Conservation (phyloP, 2,888 invertebrate species). For the Phorcus lineatus region DNA sequence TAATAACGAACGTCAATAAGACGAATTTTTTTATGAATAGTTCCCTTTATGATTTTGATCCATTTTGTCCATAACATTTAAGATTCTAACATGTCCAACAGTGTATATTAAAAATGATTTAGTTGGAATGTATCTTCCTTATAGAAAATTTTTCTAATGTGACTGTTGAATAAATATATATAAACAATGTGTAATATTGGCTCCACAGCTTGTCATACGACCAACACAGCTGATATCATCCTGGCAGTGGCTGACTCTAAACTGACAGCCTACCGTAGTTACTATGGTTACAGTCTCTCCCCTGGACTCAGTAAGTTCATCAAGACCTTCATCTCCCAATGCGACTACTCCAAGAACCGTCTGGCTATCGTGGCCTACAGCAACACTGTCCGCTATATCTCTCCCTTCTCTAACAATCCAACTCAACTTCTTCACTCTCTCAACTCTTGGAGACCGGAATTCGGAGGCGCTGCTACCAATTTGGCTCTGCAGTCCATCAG, state of each 20-base stretch:
- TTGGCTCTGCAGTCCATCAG: not conserved
- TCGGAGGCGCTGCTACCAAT: not conserved
- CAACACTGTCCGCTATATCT: not conserved
- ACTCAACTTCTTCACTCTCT: not conserved
- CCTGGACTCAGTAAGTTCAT: not conserved
- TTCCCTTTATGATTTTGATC: too few species aligned
- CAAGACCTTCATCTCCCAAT: not conserved
- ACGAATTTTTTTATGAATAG: too few species aligned
- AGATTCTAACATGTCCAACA: too few species aligned
- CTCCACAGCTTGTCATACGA: not conserved
- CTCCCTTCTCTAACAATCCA: not conserved
- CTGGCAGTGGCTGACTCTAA: not conserved
- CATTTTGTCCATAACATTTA: too few species aligned
- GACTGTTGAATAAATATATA: too few species aligned
- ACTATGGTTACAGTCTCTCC: not conserved
- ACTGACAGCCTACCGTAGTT: not conserved
- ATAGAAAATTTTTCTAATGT: too few species aligned
- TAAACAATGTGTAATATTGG: too few species aligned
- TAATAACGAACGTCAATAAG: too few species aligned
- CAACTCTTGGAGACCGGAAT: not conserved
- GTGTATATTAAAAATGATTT: too few species aligned
- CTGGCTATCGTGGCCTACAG: not conserved
- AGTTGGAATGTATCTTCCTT: too few species aligned
- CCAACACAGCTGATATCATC: not conserved
- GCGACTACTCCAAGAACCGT: not conserved